A percentile compares a stretch with the other conserved stretches of the same genome.
Conservation (phyloP, 2,797 vertebrate genomes). For the Centroberyx gerrardi region DNA sequence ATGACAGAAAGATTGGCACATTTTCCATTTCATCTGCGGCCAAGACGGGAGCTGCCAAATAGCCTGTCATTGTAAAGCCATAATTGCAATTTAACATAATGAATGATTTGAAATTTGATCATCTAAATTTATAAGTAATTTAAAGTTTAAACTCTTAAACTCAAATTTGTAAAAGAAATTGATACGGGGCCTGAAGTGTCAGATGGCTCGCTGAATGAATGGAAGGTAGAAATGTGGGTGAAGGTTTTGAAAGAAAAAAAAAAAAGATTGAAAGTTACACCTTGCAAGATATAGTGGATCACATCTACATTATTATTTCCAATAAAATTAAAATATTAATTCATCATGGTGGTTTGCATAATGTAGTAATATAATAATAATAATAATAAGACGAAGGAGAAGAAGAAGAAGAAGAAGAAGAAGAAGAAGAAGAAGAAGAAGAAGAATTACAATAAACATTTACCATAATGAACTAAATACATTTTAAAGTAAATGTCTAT, state of each 20-base stretch:
- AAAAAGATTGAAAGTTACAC: not conserved
- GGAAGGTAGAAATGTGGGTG: not conserved
- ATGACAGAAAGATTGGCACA: conserved; percentile 67
- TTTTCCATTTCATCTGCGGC: conserved; percentile 59
- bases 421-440: not conserved
- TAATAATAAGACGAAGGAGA: not conserved
- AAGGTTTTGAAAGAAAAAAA: no score
- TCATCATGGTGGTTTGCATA: not conserved
- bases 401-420: not conserved
- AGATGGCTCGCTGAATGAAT: conserved; percentile 13
- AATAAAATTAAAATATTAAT: not conserved
- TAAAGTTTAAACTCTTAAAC: conserved; percentile 65
- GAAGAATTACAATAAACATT: not conserved
- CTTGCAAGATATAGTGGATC: not conserved
- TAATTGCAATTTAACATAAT: conserved; percentile 66
- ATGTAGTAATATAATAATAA: not conserved
- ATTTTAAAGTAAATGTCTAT: not conserved
- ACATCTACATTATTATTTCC: not conserved
- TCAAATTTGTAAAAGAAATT: conserved; percentile 53
- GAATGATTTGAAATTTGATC: conserved; percentile 56
- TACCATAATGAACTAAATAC: not conserved
- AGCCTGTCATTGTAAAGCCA: conserved; percentile 43
- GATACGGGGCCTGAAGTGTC: conserved; percentile 5
- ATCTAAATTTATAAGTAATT: conserved; percentile 60
- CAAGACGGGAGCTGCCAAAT: conserved; percentile 62